These are phyloP conservation scores for Microcebus ravelobensis DNA, from an alignment of 2,113 vertebrate genomes.

Conservation along the genomic window DNA sequence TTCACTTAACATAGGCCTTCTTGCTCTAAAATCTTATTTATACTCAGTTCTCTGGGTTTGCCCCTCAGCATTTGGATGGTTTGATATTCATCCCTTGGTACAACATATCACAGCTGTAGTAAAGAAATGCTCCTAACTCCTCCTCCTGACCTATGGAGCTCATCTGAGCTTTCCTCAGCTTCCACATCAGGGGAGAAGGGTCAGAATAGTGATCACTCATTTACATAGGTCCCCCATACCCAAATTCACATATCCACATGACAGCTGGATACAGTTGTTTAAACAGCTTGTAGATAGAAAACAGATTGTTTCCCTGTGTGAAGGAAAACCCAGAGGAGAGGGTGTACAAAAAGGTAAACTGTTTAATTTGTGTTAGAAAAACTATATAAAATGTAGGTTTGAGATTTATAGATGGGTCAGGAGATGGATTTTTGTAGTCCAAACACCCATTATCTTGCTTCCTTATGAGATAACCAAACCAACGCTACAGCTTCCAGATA, in stretches of 20 bases:
- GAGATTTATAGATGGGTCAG: conserved; percentile 5
- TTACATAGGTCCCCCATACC: background rate
- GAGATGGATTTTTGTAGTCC: conserved; percentile 1
- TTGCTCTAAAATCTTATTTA: conserved; percentile 10
- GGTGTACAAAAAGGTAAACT: conserved; percentile 41
- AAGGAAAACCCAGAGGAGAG: conserved; percentile 31
- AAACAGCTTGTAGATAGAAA: conserved; percentile 27
- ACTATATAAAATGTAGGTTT: conserved; percentile 3
- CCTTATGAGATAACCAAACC: conserved; percentile 16
- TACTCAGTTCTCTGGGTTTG: background rate
- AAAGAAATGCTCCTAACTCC: background rate
- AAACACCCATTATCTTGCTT: background rate
- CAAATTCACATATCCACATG: background rate
- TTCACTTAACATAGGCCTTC: background rate
- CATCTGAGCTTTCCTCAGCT: background rate
- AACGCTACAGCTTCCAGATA: background rate
- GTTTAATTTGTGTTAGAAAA: conserved; percentile 54
- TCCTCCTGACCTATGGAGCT: background rate
- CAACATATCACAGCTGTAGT: background rate
- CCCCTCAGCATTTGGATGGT: background rate
- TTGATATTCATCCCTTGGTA: background rate
- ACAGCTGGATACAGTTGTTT: conserved; percentile 50
- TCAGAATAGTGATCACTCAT: conserved; percentile 1
- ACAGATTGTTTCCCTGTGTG: conserved; percentile 42
- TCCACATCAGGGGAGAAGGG: background rate